Percentiles rank a stretch among this genome's conserved stretches.
Conservation (phyloP, 2,797 vertebrate genomes). For the Anguilla pacifica region DNA sequence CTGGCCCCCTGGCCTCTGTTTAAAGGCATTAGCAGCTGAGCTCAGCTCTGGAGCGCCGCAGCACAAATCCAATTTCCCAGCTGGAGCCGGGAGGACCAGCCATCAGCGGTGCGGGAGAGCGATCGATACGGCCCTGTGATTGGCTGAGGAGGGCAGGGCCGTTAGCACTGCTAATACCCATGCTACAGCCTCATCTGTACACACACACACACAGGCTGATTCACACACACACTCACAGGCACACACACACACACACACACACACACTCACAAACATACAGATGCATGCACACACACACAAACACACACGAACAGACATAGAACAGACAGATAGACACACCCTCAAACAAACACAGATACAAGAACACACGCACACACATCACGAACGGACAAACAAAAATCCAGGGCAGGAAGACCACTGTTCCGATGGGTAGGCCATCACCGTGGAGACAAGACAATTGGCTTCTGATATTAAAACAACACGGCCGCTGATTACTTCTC, state of each 20-base stretch:
- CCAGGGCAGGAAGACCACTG: background rate
- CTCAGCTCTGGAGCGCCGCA: background rate
- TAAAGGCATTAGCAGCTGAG: background rate
- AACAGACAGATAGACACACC: too few relatives aligned
- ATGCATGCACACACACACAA: background rate
- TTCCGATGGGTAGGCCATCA: background rate
- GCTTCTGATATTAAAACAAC: constrained; percentile 7
- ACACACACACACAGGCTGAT: background rate
- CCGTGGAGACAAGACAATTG: background rate
- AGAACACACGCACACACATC: background rate
- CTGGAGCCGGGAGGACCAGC: background rate
- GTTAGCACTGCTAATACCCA: background rate
- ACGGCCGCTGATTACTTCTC: background rate
- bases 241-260: background rate
- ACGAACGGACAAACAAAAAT: background rate
- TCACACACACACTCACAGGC: background rate
- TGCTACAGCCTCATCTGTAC: background rate
- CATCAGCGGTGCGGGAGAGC: too few relatives aligned
- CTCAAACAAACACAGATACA: background rate
- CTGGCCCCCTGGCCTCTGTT: background rate
- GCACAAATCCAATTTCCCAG: background rate
- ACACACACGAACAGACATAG: background rate
- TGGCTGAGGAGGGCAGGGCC: background rate
- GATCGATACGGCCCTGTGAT: background rate
- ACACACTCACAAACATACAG: background rate